Base-by-base conservation (phyloP, 2,113 vertebrate genomes). In the Podarcis muralis region DNA sequence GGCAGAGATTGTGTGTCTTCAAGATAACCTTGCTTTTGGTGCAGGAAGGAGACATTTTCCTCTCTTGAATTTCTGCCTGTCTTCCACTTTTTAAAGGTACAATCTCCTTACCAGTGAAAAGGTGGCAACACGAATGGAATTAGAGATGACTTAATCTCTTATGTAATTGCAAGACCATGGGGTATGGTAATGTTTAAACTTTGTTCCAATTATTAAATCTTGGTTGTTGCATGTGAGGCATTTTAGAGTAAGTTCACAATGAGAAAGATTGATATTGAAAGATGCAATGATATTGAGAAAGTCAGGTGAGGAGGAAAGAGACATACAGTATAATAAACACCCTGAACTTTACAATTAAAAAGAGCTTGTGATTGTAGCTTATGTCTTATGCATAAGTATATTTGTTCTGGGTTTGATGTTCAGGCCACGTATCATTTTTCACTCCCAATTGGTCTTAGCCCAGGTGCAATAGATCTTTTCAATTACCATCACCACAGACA, bases 401-500 rank as follows among this genome's bases (percentile, higher is more conserved):
- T 78, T 88, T 88, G 43, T 84, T 88, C 62, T 84, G 18, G 74
- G 25, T 35, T 78, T 77, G 81, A 69, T 69, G 59, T 53, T 83
- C 71, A 83, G 0, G 3, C 15, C 66, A 30, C 57, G 62, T 15
- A 69, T 84, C 90, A 91, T n/a, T 35, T 0, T 0, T 87, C 8
- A 30, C 85, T 93, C 91, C 81, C 85, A 91, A 87, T 57, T 5
- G 79, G 87, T 65, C 68, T 72, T 91, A 86, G 89, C 87, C 84
- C 91, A 88, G 53, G 92, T 89, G 92, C 90, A 92, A 94, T 96
- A 93, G 89, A 92, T 94, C 92, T 91, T 95, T 96, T 94, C 94
- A 95, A 91, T 95, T 91, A 89, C 90, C 93, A 94, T 94, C 92
- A 93, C 94, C 95, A 95, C 89, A 91, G 90, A 92, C 92, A 93